A percentile compares a stretch with the other conserved stretches of the same genome.
Conservation (phyloP, 2,113 vertebrate species). For the Pongo pygmaeus region DNA sequence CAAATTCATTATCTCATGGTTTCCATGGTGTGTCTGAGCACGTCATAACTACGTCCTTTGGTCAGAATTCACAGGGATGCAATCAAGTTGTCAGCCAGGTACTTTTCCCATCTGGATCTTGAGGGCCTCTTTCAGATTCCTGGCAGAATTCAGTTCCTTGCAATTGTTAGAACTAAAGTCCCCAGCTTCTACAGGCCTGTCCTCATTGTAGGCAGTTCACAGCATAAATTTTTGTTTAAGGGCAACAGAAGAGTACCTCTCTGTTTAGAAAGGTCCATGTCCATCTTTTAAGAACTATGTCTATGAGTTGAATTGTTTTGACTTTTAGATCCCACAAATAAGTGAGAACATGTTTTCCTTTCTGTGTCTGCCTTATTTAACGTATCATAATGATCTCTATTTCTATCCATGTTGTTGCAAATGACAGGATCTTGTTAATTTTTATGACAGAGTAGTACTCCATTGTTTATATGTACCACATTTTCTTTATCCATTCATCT, state of each 20-base stretch:
- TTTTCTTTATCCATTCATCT: too few relatives aligned
- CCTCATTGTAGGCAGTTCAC: neutral
- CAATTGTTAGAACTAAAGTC: neutral
- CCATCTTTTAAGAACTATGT: neutral
- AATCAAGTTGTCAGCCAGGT: neutral
- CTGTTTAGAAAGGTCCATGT: neutral
- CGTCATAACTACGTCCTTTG: neutral
- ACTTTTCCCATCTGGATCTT: neutral
- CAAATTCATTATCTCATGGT: neutral
- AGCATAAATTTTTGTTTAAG: neutral
- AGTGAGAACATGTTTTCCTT: too few relatives aligned
- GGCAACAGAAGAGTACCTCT: neutral
- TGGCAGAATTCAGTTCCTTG: neutral
- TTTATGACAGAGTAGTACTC: too few relatives aligned
- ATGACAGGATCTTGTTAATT: too few relatives aligned
- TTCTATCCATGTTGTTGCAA: too few relatives aligned
- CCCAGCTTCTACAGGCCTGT: neutral
- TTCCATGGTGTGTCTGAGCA: neutral
- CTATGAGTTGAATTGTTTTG: too few relatives aligned
- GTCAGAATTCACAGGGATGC: neutral
- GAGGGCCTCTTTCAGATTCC: neutral
- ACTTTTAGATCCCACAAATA: too few relatives aligned
- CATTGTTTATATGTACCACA: too few relatives aligned
- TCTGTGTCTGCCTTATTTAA: too few relatives aligned
- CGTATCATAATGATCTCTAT: too few relatives aligned